Base-by-base conservation (phyloP, 2,113 vertebrate genomes). In the Erinaceus europaeus region DNA sequence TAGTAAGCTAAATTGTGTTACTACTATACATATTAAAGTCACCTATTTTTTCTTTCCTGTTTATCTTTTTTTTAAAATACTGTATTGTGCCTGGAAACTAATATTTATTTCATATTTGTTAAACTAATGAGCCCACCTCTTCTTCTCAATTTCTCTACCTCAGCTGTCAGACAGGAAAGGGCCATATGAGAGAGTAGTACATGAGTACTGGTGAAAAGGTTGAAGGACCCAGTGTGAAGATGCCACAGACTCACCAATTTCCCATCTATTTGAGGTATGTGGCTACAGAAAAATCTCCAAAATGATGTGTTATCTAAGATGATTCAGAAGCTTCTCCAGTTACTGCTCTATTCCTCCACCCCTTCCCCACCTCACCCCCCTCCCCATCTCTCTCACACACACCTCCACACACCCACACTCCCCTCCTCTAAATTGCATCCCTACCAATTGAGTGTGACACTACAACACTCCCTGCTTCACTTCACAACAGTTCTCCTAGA, bases 271-370 rank as follows among this genome's bases (percentile, higher is more conserved):
- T 38, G 10, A 84, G 29, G 34, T 73, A 69, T 62, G n/a, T 9
- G 71, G 72, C 18, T 25, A 91, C 2, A 80, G 46, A 87, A 84
- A 93, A 38, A 15, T 15, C 4, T 71, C 8, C 72, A 68, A 84
- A 89, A 29, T 4, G n/a, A 29, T 4, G n/a, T 79, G 44, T 80
- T 57, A 75, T 62, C 67, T 88, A 80, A 89, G 48, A 72, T 9
- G 67, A 48, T 10, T 0, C 6, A 2, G 10, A 68, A 13, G 11
- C 7, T 53, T 81, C n/a, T n/a, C n/a, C n/a, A n/a, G n/a, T n/a
- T n/a, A n/a, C n/a, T n/a, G n/a, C n/a, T n/a, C n/a, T n/a, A n/a
- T n/a, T n/a, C n/a, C n/a, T n/a, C n/a, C n/a, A n/a, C n/a, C n/a
- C n/a, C n/a, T n/a, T n/a, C n/a, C n/a, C n/a, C n/a, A n/a, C n/a